Base-by-base conservation (phyloP, 2,888 invertebrate species). In the Macaria notata region DNA sequence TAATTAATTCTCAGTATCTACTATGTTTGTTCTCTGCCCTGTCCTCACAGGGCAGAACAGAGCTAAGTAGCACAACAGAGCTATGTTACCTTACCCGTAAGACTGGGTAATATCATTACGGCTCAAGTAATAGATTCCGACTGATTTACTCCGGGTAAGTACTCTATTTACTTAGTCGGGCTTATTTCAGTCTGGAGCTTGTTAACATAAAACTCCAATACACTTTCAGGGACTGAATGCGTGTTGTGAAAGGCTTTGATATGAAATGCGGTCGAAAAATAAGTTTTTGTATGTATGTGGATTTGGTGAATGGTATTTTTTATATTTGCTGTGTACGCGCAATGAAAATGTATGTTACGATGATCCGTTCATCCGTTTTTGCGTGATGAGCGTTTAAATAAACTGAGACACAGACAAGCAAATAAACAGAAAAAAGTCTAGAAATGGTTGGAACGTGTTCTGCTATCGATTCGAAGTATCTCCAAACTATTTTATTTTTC, bases 121-220 rank as follows among this genome's bases (percentile, higher is more conserved):
- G 48, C 55, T 50, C 55, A 42, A 59, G 53, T 54, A 57, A 62
- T 64, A 58, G 55, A 57, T 62, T 59, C 55, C 55, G n/a, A 55
- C 47, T 55, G 64, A 62, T 59, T 62, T 62, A 59, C 47, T 39
- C 33, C 41, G 44, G 41, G 42, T 47, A 49, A 55, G 52, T 49
- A 49, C 38, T 39, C 42, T 52, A 55, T 59, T 56, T 56, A 44
- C 49, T 49, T 54, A 57, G 8, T 41, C 41, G 41, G 56, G 47
- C 56, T 59, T 62, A 62, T 59, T 54, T 48, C 8, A 31, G 51
- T 49, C 42, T 30, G 52, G 48, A 45, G 44, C 46, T 51, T 59
- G 54, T 63, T 61, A 54, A 46, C 61, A 59, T 61, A 53, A 61
- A 61, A 58, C 56, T 60, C 30, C 46, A 52, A 59, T 58, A 55